Evolutionary conservation across 1,140 invertebrate genomes (phyloP), one percentile per base, ranked within the genome.

Genomic region (Nymphalis io): DNA sequence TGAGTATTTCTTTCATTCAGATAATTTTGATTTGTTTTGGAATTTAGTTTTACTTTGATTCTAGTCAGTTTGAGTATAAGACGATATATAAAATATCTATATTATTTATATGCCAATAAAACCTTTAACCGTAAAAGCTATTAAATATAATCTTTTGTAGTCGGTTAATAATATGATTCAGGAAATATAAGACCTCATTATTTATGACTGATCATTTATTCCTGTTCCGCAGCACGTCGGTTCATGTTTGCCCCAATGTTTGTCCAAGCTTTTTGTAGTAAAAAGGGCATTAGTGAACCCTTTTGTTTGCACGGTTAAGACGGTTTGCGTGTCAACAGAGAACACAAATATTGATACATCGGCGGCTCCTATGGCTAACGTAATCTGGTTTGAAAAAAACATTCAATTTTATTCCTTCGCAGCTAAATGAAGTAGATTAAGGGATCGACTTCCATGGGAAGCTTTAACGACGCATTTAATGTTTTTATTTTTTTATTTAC

Each of bases 241-340:
- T 65, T 58, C 61, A 72, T 76, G 64, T 78, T 82, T 81, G 76
- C 67, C 71, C 82, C 85, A 83, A 85, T 87, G 86, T 88, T 90
- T 90, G 83, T 76, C 76, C 58, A 80, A 74, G 83, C 84, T 89
- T 90, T 90, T 90, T 88, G 83, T 89, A 73, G 80, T 86, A 88
- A 90, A 89, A 90, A 89, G 88, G 85, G 86, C 88, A 90, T 90
- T 90, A 89, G 86, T 84, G 87, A 85, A 84, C 87, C 88, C 88
- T 87, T 87, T 76, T 90, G 79, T 90, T 87, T 81, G 82, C 84
- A 75, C 75, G 67, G 78, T 81, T 89, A 88, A 90, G 88, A 83
- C 86, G 85, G 87, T 89, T 90, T 87, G 83, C 87, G 76, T 84
- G 88, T 89, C 85, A 86, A 90, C 85, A 85, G 71, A 69, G 46